Percentiles rank a stretch among this genome's conserved stretches.
Conservation (phyloP, 2,888 invertebrate genomes). For the Sceliomorpha sp. region DNA sequence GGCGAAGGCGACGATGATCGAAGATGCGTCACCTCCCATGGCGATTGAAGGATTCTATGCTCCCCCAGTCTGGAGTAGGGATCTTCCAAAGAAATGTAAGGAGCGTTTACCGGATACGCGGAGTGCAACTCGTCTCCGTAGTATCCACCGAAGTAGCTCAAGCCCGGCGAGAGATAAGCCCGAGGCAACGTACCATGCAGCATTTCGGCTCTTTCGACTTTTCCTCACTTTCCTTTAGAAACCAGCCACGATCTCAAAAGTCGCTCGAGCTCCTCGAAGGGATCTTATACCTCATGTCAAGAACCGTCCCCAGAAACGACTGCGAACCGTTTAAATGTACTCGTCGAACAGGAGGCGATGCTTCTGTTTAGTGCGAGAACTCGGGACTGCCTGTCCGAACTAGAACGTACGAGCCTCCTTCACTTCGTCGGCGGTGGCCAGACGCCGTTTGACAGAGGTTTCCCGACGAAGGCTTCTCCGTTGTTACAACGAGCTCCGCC, state of each 20-base stretch:
- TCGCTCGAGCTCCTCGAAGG: not conserved
- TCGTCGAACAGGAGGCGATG: too few species aligned
- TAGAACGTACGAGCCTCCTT: slow-evolving; percentile 40
- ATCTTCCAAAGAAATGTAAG: slow-evolving; percentile 66
- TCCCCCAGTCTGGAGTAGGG: slow-evolving; percentile 56
- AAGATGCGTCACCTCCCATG: slow-evolving; percentile 49
- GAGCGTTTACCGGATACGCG: slow-evolving; percentile 40
- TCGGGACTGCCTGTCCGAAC: slow-evolving; percentile 33
- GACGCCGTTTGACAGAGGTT: slow-evolving; percentile 73
- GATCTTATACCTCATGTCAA: not conserved
- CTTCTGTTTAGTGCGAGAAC: too few species aligned
- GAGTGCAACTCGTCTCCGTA: slow-evolving; percentile 67
- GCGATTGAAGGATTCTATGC: slow-evolving; percentile 41
- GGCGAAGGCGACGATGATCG: slow-evolving; percentile 81
- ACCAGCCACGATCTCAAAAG: slow-evolving; percentile 16
- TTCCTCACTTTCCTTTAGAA: slow-evolving; percentile 6
- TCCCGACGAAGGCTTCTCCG: slow-evolving; percentile 60
- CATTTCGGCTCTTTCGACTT: slow-evolving; percentile 59
- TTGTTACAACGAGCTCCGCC: slow-evolving; percentile 46
- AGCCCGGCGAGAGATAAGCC: slow-evolving; percentile 71
- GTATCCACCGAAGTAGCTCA: slow-evolving; percentile 71
- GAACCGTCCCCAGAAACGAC: not conserved
- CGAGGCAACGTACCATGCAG: slow-evolving; percentile 75
- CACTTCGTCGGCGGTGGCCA: slow-evolving; percentile 71
- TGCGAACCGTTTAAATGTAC: not conserved